Conservation (phyloP, 2,888 invertebrate species). For the Caenorhabditis zanzibari region DNA sequence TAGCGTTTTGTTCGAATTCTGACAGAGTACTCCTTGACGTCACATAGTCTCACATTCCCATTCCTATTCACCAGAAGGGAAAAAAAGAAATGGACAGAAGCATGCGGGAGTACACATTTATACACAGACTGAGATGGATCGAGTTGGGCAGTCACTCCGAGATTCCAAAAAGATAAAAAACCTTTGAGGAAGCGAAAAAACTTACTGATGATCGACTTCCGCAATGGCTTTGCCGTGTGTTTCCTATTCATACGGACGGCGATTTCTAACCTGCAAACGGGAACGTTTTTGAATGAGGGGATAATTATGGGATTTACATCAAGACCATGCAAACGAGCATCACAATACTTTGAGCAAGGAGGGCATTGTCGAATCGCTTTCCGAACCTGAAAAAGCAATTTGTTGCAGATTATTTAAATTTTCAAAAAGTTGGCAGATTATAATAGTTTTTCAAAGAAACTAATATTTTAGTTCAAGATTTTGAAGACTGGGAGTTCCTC, state of each 20-base stretch:
- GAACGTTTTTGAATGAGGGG: neutral
- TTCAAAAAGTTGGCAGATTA: neutral
- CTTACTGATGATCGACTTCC: constrained; percentile 82
- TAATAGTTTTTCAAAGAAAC: too few species aligned
- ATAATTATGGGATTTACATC: constrained; percentile 86
- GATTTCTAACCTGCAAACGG: constrained; percentile 79
- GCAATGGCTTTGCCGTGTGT: constrained; percentile 76
- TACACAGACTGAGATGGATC: constrained; percentile 54
- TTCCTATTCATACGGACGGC: constrained; percentile 82
- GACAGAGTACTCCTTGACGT: constrained; percentile 38
- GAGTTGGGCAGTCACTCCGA: constrained; percentile 46
- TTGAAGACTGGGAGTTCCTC: too few species aligned
- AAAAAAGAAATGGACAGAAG: constrained; percentile 34
- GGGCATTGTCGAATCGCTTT: constrained; percentile 95
- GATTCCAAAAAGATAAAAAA: constrained; percentile 21
- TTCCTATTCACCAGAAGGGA: constrained; percentile 43
- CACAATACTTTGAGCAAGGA: constrained; percentile 95
- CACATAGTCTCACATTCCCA: constrained; percentile 50
- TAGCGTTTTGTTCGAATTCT: constrained; percentile 27
- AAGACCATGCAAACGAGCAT: constrained; percentile 95
- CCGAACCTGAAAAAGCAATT: constrained; percentile 96
- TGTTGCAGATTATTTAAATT: too few species aligned
- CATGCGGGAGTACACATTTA: constrained; percentile 38
- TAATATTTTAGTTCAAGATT: too few species aligned
- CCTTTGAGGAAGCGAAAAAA: constrained; percentile 36